Evolutionary conservation across 1,140 invertebrate species (phyloP), one percentile per base, ranked within the genome.

Genomic region (Neoseiulus cucumeris): DNA sequence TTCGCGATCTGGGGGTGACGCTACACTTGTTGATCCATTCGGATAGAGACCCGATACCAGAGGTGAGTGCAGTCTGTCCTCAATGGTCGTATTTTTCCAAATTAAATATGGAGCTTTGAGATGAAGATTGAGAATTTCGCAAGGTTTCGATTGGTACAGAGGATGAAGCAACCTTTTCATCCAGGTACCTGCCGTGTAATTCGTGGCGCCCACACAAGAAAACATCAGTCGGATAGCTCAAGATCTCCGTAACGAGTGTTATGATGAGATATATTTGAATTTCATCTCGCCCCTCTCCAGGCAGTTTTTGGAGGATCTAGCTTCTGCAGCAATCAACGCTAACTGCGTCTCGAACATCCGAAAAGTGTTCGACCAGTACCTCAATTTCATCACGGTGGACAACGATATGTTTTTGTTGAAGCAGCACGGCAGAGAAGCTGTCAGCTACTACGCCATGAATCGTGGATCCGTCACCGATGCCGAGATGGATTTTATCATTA

Each of bases 331-430:
- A 0, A 81, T 98, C 25, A 85, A 91, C 70, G 84, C 87, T 1
- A 87, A 89, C 72, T 86, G 85, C 72, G 87, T 92, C 22, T 81
- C 86, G 39, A 86, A 87, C 75, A 89, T 99, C 65, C 87, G 91
- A 65, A 97, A 96, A 79, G 87, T 96, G 42, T 94, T 84, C 76
- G 92, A 96, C 77, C 95, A 98, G 76, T 98, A 98, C 82, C 80
- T 97, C 39, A 97, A 98, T 79, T 99, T 98, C 74, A 97, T 99
- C 71, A 89, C 88, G 33, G 78, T 99, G 65, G 96, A 99, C 81
- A 92, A 98, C 77, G 92, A 98, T 75, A 82, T 99, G 76, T 99
- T 98, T 77, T 84, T 91, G 67, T 78, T 98, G 66, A 84, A 86
- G 73, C 87, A 95, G 76, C 89, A 93, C 76, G 87, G 90, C 72